Conservation (phyloP, 2,888 invertebrate genomes). For the Dermolepida albohirtum region DNA sequence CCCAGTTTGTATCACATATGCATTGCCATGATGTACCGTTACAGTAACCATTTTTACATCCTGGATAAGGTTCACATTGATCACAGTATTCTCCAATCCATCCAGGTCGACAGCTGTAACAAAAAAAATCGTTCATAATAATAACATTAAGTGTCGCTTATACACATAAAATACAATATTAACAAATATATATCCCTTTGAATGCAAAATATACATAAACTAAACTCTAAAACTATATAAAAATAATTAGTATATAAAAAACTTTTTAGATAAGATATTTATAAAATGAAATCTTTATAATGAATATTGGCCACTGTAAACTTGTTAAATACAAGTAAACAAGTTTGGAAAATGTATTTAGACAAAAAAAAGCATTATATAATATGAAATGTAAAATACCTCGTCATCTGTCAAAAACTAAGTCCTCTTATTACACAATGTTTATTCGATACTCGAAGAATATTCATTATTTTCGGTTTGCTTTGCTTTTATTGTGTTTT, state of each 20-base stretch:
- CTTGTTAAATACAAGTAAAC: too few relatives aligned
- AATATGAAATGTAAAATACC: too few relatives aligned
- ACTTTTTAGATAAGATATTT: too few relatives aligned
- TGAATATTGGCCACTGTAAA: too few relatives aligned
- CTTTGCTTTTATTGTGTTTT: slow-evolving; percentile 26
- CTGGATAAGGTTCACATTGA: slow-evolving; percentile 94
- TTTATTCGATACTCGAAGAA: slow-evolving; percentile 24
- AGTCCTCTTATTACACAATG: slow-evolving; percentile 4
- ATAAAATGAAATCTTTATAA: too few relatives aligned
- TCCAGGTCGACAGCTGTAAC: slow-evolving; percentile 86
- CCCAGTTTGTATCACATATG: slow-evolving; percentile 98
- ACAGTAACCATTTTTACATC: slow-evolving; percentile 96
- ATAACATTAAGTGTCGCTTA: background rate
- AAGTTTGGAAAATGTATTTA: background rate
- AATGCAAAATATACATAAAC: too few relatives aligned
- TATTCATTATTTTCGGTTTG: slow-evolving; percentile 13
- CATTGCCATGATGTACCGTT: slow-evolving; percentile 95
- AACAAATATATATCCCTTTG: background rate
- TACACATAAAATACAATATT: background rate
- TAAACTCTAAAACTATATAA: too few relatives aligned
- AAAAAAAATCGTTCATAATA: slow-evolving; percentile 42
- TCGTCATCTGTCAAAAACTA: too few relatives aligned
- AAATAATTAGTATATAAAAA: too few relatives aligned
- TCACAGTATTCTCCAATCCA: slow-evolving; percentile 94
- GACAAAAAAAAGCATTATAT: background rate